Conservation (phyloP, 2,888 invertebrate genomes). For the Spodoptera littoralis region DNA sequence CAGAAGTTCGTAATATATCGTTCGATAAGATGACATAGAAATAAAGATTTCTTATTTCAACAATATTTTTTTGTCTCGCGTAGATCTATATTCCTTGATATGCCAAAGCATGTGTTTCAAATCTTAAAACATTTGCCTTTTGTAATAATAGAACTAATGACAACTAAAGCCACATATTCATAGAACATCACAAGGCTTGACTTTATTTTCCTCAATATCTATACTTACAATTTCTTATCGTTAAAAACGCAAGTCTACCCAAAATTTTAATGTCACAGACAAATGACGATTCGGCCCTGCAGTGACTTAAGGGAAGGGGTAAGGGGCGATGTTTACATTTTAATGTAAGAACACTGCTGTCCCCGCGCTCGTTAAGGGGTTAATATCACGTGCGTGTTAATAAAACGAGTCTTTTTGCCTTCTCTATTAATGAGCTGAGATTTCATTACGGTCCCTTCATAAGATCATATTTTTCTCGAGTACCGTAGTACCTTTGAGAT, state of each 20-base stretch:
- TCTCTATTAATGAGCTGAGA: conserved; percentile 75
- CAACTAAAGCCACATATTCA: too few relatives aligned
- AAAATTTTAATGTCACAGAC: conserved; percentile 73
- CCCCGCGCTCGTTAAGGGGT: conserved; percentile 79
- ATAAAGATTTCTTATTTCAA: too few relatives aligned
- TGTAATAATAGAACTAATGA: too few relatives aligned
- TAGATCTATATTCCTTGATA: too few relatives aligned
- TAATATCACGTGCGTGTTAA: conserved; percentile 74
- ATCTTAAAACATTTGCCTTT: too few relatives aligned
- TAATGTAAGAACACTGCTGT: conserved; percentile 82
- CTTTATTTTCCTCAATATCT: too few relatives aligned
- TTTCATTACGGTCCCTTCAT: conserved; percentile 69
- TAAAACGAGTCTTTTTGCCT: conserved; percentile 78
- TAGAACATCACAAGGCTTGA: too few relatives aligned
- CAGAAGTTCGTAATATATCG: too few relatives aligned
- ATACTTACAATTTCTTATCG: not conserved
- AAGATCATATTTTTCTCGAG: conserved; percentile 22
- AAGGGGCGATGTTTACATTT: conserved; percentile 85
- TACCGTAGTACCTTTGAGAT: conserved; percentile 25
- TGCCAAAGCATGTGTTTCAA: too few relatives aligned
- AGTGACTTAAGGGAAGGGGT: conserved; percentile 79
- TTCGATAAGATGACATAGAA: too few relatives aligned
- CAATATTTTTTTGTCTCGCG: too few relatives aligned
- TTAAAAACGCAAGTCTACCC: conserved; percentile 66
- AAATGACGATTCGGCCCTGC: conserved; percentile 81